These are phyloP conservation scores for Allacma fusca DNA, from an alignment of 2,888 invertebrate genomes.

Conservation along the genomic window DNA sequence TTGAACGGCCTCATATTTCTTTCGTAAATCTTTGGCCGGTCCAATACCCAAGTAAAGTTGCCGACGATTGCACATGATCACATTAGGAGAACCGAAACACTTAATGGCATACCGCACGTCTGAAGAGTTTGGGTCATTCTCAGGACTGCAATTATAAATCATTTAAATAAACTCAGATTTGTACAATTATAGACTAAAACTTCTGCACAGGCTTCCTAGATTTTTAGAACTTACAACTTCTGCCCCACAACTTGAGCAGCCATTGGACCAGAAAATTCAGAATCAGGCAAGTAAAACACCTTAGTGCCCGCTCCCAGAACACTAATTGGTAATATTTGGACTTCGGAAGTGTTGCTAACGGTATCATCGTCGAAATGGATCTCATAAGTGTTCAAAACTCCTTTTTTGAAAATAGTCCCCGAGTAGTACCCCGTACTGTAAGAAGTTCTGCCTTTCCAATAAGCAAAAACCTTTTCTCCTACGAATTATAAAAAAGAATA, in stretches of 20 bases:
- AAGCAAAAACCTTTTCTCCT: conserved; percentile 43
- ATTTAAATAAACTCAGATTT: not conserved
- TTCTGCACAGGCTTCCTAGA: too few species aligned
- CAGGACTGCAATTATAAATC: not conserved
- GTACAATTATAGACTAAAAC: not conserved
- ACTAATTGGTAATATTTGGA: conserved; percentile 33
- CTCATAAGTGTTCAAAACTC: conserved; percentile 30
- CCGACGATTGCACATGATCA: conserved; percentile 16
- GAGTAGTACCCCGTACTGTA: conserved; percentile 39
- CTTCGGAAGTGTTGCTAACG: conserved; percentile 36
- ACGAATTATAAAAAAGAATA: not conserved
- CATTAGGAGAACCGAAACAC: conserved; percentile 19
- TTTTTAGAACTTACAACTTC: conserved; percentile 39
- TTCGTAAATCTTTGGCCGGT: conserved; percentile 35
- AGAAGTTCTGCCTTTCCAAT: conserved; percentile 37
- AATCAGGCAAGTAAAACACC: conserved; percentile 33
- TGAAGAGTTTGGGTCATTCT: not conserved
- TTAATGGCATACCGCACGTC: conserved; percentile 23
- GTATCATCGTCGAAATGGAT: conserved; percentile 40
- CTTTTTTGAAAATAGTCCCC: conserved; percentile 33
- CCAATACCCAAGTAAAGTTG: conserved; percentile 24
- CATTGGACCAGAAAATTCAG: conserved; percentile 27
- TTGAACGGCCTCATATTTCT: conserved; percentile 37
- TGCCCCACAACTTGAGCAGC: conserved; percentile 33
- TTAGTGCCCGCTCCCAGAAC: conserved; percentile 30